These are phyloP conservation scores for Saguinus midas DNA, from an alignment of 2,113 vertebrate genomes.

Conservation along the genomic window DNA sequence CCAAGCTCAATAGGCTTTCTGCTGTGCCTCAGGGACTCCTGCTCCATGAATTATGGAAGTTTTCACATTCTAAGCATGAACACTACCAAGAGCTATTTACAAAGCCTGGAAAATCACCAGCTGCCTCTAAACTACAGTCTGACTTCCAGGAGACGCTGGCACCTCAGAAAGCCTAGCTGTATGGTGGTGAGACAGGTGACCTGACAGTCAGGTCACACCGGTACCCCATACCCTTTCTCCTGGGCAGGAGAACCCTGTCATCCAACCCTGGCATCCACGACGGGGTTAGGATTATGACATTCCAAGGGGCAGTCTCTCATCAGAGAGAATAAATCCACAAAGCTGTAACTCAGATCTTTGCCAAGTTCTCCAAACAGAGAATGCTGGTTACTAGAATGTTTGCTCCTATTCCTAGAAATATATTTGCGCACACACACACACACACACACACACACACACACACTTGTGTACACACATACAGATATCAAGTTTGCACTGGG, in stretches of 20 bases:
- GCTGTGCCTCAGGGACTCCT: not conserved
- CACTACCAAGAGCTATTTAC: no score
- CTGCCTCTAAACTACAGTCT: fast-evolving
- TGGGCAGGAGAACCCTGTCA: not conserved
- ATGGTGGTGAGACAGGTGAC: not conserved
- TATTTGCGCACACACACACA: no score
- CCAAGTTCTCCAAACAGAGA: not conserved
- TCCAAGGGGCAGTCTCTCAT: not conserved
- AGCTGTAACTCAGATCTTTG: not conserved
- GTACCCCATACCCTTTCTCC: fast-evolving
- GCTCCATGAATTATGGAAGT: fast-evolving
- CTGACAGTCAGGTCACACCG: fast-evolving
- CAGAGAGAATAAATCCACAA: not conserved
- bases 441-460: not conserved
- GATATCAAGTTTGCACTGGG: not conserved
- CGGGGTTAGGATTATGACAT: fast-evolving
- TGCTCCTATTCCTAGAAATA: not conserved
- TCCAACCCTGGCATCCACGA: fast-evolving
- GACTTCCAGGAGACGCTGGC: not conserved
- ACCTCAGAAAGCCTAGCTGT: not conserved
- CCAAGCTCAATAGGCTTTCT: fast-evolving
- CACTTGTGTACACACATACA: not conserved
- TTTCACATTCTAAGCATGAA: fast-evolving
- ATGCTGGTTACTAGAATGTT: not conserved
- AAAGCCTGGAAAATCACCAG: no score